phyloP scores from a whole-genome alignment of 2,888 invertebrate species.

The Caenorhabditis sp. region DNA sequence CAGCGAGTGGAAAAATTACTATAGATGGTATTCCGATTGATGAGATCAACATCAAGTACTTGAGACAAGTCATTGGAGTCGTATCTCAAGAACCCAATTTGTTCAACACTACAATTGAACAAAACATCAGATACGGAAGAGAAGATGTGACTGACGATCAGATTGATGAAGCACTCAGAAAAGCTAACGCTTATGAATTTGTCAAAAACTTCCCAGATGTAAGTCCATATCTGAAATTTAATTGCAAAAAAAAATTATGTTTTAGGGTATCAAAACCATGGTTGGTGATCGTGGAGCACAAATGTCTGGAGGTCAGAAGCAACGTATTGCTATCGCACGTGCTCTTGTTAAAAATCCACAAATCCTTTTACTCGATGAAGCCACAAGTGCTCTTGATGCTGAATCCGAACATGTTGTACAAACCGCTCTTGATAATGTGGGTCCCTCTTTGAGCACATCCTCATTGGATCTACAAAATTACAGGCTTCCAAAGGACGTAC shows the following conservation, averaged over 20 bases:
- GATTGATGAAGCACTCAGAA: conserved; percentile 59
- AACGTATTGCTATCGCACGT: conserved; percentile 59
- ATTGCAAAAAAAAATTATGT: too few relatives aligned
- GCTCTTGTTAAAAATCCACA: conserved; percentile 51
- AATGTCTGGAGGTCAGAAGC: conserved; percentile 64
- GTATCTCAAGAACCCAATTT: conserved; percentile 65
- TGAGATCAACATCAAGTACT: conserved; percentile 54
- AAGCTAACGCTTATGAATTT: conserved; percentile 67
- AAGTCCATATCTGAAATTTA: too few relatives aligned
- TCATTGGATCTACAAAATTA: too few relatives aligned
- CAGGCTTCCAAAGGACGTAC: conserved; percentile 51
- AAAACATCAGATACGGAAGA: conserved; percentile 54
- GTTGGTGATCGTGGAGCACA: conserved; percentile 67
- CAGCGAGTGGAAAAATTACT: conserved; percentile 45
- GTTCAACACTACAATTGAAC: conserved; percentile 60
- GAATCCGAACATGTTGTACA: conserved; percentile 80
- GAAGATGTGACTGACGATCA: conserved; percentile 47
- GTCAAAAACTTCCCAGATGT: conserved; percentile 54
- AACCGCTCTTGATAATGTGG: conserved; percentile 51
- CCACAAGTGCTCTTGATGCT: conserved; percentile 78
- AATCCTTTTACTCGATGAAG: conserved; percentile 76
- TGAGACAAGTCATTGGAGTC: conserved; percentile 59
- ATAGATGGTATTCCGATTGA: conserved; percentile 60
- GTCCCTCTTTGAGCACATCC: too few relatives aligned
- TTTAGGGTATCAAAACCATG: conserved; percentile 54